These are phyloP conservation scores for Hypanus sabinus DNA, from an alignment of 2,113 vertebrate genomes.

Conservation along the genomic window DNA sequence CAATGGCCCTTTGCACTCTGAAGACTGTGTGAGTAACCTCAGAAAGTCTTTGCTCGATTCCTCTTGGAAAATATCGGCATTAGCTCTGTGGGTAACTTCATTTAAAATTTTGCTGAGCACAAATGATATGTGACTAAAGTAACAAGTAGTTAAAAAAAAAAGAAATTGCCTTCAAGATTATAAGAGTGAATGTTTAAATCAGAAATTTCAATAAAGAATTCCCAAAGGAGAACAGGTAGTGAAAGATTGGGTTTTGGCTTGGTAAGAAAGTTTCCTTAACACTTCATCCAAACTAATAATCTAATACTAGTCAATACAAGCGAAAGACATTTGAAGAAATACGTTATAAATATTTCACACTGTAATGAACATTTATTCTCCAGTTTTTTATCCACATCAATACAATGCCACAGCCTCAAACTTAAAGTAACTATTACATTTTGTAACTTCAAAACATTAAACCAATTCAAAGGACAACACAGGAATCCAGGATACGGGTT, in stretches of 20 bases:
- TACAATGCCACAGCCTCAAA: background rate
- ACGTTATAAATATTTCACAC: background rate
- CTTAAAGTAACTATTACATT: background rate
- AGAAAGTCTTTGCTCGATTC: background rate
- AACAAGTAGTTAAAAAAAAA: background rate
- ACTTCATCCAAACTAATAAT: background rate
- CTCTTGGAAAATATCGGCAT: background rate
- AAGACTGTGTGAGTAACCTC: background rate
- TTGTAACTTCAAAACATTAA: too few species aligned
- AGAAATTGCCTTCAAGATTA: background rate
- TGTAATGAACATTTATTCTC: background rate
- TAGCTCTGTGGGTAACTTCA: background rate
- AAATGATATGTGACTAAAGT: background rate
- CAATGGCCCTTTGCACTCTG: background rate
- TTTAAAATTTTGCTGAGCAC: background rate
- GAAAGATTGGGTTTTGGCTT: background rate
- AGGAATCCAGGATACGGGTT: too few species aligned
- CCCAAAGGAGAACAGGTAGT: background rate
- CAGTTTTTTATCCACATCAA: background rate
- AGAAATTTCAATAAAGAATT: background rate
- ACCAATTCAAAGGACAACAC: too few species aligned
- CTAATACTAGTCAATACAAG: background rate
- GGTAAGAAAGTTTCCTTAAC: background rate
- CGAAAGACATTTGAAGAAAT: background rate
- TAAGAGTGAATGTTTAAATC: background rate